These are phyloP conservation scores for Geococcyx californianus DNA, from an alignment of 2,113 vertebrate species.

Conservation along the genomic window DNA sequence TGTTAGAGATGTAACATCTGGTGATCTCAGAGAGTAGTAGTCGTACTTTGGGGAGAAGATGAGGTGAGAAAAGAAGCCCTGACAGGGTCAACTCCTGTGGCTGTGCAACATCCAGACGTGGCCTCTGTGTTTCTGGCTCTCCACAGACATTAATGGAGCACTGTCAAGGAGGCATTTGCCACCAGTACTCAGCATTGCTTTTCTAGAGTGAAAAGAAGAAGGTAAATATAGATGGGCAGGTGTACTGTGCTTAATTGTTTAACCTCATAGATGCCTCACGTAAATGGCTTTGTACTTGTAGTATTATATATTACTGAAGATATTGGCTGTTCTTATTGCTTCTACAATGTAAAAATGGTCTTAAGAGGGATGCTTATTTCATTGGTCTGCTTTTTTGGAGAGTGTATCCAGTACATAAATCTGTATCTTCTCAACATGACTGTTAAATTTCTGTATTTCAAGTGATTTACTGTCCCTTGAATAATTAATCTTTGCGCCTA, in stretches of 20 bases:
- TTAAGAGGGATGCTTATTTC: not conserved
- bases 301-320: not conserved
- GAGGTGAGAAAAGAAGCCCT: not conserved
- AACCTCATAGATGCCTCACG: not conserved
- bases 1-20: accelerated
- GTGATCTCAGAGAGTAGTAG: not conserved
- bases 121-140: not conserved
- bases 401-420: not conserved
- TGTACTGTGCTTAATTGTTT: not conserved
- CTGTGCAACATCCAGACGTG: not conserved
- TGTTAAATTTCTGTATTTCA: not conserved
- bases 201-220: not conserved
- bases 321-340: not conserved
- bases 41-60: not conserved
- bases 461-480: not conserved
- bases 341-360: not conserved
- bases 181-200: not conserved
- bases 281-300: not conserved
- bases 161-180: not conserved
- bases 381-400: not conserved
- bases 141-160: not conserved
- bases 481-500: not conserved
- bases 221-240: not conserved
- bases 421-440: not conserved
- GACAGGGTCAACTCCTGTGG: not conserved